phyloP scores from a whole-genome alignment of 2,113 vertebrate genomes.

The Pedionomus torquatus region DNA sequence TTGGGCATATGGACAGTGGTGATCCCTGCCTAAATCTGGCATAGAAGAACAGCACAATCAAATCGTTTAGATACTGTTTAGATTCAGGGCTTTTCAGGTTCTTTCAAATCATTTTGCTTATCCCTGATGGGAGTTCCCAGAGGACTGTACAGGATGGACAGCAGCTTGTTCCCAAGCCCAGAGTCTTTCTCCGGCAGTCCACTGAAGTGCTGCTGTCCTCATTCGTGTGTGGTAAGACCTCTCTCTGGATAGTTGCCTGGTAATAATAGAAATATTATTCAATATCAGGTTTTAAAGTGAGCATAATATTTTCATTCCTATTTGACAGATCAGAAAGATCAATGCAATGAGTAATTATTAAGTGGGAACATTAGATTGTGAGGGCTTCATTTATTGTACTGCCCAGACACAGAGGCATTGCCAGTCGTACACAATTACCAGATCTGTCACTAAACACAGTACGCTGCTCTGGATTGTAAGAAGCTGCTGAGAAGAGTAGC shows the following conservation, averaged over 20 bases:
- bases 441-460: not conserved
- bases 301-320: not conserved
- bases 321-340: conserved; percentile 11
- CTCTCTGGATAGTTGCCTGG: not conserved
- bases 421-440: conserved; percentile 19
- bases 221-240: not conserved
- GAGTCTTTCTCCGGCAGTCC: not conserved
- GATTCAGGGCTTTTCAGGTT: not conserved
- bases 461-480: not conserved
- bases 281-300: conserved; percentile 6
- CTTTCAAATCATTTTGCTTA: not conserved
- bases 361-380: conserved; percentile 10
- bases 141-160: not conserved
- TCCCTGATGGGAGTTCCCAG: not conserved
- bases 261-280: conserved; percentile 26
- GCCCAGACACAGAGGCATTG: not conserved
- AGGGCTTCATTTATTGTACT: conserved; percentile 32
- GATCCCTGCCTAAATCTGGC: not conserved
- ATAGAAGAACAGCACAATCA: not conserved
- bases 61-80: not conserved
- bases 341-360: conserved; percentile 23
- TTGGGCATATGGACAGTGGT: not conserved
- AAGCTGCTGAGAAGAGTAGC: not conserved
- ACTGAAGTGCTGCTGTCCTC: not conserved
- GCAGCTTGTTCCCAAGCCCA: not conserved